Conservation (phyloP, 1,140 invertebrate genomes). For the Drosophila hydei region DNA sequence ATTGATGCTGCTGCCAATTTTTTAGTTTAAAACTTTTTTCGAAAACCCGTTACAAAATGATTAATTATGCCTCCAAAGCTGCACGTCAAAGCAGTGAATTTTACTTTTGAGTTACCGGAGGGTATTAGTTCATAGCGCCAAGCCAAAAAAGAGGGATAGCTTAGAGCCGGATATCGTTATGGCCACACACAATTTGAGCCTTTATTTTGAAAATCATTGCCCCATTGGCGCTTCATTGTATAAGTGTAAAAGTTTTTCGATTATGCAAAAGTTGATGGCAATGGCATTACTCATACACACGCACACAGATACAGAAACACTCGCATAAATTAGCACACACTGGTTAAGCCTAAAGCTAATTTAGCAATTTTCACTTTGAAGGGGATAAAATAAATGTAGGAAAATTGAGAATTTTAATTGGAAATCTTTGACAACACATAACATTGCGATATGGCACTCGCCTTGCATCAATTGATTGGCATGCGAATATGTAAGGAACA, state of each 20-base stretch:
- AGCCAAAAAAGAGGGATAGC: constrained; percentile 5
- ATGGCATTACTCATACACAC: constrained; percentile 31
- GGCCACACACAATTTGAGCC: constrained; percentile 51
- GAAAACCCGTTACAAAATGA: constrained; percentile 51
- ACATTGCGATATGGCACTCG: constrained; percentile 31
- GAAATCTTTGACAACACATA: constrained; percentile 68
- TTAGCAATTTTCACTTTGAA: constrained; percentile 65
- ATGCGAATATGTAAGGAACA: constrained; percentile 5
- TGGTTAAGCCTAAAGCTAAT: constrained; percentile 65
- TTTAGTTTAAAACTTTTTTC: constrained; percentile 56
- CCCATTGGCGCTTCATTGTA: constrained; percentile 49
- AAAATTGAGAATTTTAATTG: constrained; percentile 77
- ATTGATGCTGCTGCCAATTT: constrained; percentile 74
- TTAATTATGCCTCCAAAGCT: constrained; percentile 70
- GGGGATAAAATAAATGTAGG: constrained; percentile 37
- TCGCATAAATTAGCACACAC: constrained; percentile 14
- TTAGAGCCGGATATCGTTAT: constrained; percentile 62
- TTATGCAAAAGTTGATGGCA: constrained; percentile 61
- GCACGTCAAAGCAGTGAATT: constrained; percentile 72
- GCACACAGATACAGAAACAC: constrained; percentile 19
- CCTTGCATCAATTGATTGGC: constrained; percentile 2
- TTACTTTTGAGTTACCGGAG: constrained; percentile 51
- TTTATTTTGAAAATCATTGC: constrained; percentile 56
- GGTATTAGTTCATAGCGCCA: constrained; percentile 52
- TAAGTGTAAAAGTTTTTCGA: constrained; percentile 73